A percentile compares a stretch with the other conserved stretches of the same genome.
These are phyloP conservation scores for Thymallus thymallus DNA, from an alignment of 2,113 vertebrate genomes.

Conservation along the genomic window DNA sequence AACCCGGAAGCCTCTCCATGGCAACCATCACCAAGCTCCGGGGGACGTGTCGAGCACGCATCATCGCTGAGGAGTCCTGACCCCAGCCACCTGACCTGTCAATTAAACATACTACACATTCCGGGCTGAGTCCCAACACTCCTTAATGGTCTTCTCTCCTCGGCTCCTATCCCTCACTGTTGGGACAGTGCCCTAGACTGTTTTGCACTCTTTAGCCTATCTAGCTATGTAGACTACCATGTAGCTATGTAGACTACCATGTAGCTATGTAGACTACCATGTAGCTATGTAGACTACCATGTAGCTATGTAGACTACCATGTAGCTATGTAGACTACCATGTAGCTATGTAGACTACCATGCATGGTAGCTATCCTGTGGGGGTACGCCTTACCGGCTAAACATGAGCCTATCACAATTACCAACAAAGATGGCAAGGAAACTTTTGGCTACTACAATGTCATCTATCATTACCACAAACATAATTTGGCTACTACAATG, in stretches of 20 bases:
- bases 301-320: neutral
- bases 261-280: too few relatives aligned
- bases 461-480: too few relatives aligned
- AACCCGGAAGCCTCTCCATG: conserved; percentile 85
- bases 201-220: neutral
- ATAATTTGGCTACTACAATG: too few relatives aligned
- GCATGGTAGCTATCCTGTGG: too few relatives aligned
- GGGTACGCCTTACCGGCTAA: too few relatives aligned
- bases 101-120: conserved; percentile 41
- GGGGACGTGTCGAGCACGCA: conserved; percentile 70
- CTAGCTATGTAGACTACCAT: neutral
- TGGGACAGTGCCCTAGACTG: neutral
- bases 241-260: neutral
- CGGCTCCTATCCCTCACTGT: neutral
- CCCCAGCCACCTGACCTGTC: conserved; percentile 6
- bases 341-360: neutral
- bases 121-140: conserved; percentile 25
- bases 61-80: conserved; percentile 72
- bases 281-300: neutral
- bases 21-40: conserved; percentile 81
- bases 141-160: neutral
- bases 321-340: neutral
- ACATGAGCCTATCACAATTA: too few relatives aligned
- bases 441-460: too few relatives aligned
- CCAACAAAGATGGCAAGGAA: too few relatives aligned